Percentiles rank a stretch among this genome's conserved stretches.
These are phyloP conservation scores for Flexamia atlantica DNA, from an alignment of 2,888 invertebrate genomes.

Conservation along the genomic window DNA sequence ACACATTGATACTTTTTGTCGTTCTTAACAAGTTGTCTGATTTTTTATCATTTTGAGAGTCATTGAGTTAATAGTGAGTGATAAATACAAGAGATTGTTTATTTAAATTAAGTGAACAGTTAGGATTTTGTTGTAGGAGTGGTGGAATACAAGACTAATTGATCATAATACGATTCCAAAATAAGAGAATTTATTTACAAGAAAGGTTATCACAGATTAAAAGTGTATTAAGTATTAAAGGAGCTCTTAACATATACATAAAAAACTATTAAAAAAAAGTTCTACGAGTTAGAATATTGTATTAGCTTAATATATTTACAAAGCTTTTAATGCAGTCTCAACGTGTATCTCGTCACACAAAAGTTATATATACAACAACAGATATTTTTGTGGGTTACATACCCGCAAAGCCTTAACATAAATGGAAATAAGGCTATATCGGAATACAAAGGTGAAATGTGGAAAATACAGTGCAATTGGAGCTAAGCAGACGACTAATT, in stretches of 20 bases:
- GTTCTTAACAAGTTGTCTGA: too few species aligned
- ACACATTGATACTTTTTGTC: too few species aligned
- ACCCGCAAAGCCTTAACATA: not conserved
- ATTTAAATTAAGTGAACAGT: too few species aligned
- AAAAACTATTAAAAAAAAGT: not conserved
- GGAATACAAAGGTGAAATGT: not conserved
- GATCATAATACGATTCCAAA: not conserved
- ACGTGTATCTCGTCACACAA: not conserved
- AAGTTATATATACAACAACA: not conserved
- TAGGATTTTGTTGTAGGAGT: too few species aligned
- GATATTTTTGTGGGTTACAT: not conserved
- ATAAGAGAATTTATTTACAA: constrained; percentile 18
- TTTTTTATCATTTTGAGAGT: too few species aligned
- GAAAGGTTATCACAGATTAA: constrained; percentile 3
- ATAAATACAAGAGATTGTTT: too few species aligned
- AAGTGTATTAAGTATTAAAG: not conserved
- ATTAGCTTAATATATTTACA: not conserved
- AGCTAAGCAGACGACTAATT: not conserved
- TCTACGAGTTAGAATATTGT: not conserved
- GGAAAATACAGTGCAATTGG: not conserved
- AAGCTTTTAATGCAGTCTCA: not conserved
- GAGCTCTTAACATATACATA: not conserved
- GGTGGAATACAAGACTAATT: too few species aligned
- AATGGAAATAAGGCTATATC: not conserved
- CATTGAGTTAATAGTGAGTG: too few species aligned